Base-by-base conservation (phyloP, 2,113 vertebrate genomes). In the Scalopus aquaticus region DNA sequence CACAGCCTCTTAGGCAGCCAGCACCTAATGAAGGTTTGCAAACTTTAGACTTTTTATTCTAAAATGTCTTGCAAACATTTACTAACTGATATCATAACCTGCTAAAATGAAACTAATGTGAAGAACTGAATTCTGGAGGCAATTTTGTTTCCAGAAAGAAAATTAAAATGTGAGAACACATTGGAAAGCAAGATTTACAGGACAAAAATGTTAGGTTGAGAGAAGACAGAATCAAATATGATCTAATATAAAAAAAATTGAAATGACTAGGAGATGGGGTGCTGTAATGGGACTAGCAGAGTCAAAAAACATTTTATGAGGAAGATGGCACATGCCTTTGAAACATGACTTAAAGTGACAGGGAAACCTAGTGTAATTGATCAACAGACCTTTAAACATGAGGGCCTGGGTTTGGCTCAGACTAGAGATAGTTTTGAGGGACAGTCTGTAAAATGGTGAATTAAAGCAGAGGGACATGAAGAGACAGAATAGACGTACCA, bases 91-190 rank as follows among this genome's bases (percentile, higher is more conserved):
- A 26, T 7, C 28, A 2, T n/a, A 37, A 32, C 37, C 73, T 78
- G 42, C 51, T 9, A 2, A n/a, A 28, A 9, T 3, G 8, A 35
- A 83, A 73, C 39, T 74, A 37, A 78, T 4, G 35, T 7, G 17
- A 54, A 22, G n/a, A 30, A 58, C 58, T 64, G 72, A 42, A 35
- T 58, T 83, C 78, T 76, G 17, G 7, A 37, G 37, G 62, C 15
- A n/a, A 74, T 35, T 93, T 81, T 60, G 44, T 64, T 58, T 65
- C 22, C 30, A 77, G 54, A 82, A 86, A 93, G 65, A 2, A 82
- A 49, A 82, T 9, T 35, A 9, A 32, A 12, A 69, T 16, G 58
- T 49, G 15, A 56, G 37, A 78, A 60, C 42, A 54, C 64, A 11
- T 2, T 2, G 44, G 4, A 30, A 95, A 9, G 35, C 28, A 90